These are phyloP conservation scores for Pampus argenteus DNA, from an alignment of 2,797 vertebrate genomes.

Conservation along the genomic window DNA sequence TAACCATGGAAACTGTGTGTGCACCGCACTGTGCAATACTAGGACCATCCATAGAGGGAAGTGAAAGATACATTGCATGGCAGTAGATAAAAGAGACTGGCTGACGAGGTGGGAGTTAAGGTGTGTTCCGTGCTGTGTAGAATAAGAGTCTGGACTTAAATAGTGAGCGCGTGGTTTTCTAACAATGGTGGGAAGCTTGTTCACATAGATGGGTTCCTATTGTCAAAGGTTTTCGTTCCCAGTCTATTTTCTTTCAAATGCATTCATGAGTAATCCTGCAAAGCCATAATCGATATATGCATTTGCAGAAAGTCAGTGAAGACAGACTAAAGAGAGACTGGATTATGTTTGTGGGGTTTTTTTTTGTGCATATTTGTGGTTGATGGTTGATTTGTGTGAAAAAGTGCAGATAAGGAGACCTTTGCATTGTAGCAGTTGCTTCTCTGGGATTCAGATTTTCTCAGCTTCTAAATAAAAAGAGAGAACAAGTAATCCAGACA, in stretches of 20 bases:
- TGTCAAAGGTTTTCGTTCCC: constrained; percentile 50
- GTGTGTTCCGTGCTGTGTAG: constrained; percentile 58
- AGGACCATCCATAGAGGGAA: constrained; percentile 61
- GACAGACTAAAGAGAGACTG: constrained; percentile 10
- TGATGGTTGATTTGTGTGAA: constrained; percentile 9
- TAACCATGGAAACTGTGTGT: constrained; percentile 64
- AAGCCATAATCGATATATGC: constrained; percentile 54
- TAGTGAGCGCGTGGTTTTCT: constrained; percentile 51
- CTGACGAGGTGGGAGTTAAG: constrained; percentile 75
- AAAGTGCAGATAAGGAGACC: not conserved
- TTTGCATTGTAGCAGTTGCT: constrained; percentile 2
- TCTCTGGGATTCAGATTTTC: not conserved
- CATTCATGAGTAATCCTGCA: constrained; percentile 39
- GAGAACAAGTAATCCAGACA: constrained; percentile 10
- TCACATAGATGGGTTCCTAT: constrained; percentile 32
- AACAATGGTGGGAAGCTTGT: constrained; percentile 48
- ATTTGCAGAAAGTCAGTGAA: constrained; percentile 35
- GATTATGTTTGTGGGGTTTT: constrained; percentile 43
- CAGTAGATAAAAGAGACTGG: constrained; percentile 70
- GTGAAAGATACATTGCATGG: constrained; percentile 60
- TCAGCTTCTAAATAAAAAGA: constrained; percentile 8
- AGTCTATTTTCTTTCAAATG: constrained; percentile 25
- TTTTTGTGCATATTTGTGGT: constrained; percentile 24
- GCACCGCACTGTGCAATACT: constrained; percentile 40
- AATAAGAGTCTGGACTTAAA: constrained; percentile 75